Base-by-base conservation (phyloP, 2,797 vertebrate species). In the Tenualosa thibaudeaui region DNA sequence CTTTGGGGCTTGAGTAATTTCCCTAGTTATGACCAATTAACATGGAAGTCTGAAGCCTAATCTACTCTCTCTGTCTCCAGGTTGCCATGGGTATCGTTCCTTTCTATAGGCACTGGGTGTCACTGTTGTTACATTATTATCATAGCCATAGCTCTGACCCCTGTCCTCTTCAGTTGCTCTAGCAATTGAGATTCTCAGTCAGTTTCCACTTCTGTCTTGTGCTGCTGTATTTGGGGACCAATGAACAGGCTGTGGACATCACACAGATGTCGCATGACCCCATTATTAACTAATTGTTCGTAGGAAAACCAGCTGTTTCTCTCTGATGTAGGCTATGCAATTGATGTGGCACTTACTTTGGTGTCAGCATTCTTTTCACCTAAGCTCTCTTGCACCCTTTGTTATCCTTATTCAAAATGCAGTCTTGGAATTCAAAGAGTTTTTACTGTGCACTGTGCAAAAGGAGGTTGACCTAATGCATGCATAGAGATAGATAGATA, bases 1-100 rank as follows among this genome's bases (percentile, higher is more conserved):
- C 87, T 54, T 24, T 17, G 84, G 91, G 92, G 92, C 93, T 92
- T 90, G 88, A 90, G 91, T 91, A 90, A 92, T 89, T 90, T 86
- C 90, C 89, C 92, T 5, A 62, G 22, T 62, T 62, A 71, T 37
- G 83, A 89, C 90, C 90, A 93, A 93, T 92, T 94, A 92, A 92
- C 86, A 89, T 83, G 83, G 31, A 89, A 88, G 90, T 90, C 87
- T 85, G 88, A 88, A 90, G 90, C 89, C 84, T 86, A 89, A 43
- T 89, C 90, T 91, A 87, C 15, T 68, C 87, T 71, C 24, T 91
- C 89, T 89, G 81, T 82, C 89, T 84, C 50, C 84, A 83, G 49
- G 86, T 85, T 65, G 56, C 53, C 81, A 89, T 81, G 86, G 78
- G 78, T 83, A 81, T 56, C 75, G 54, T 85, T 49, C n/a, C 49